Evolutionary conservation across 2,797 vertebrate genomes (phyloP), one percentile per base, ranked within the genome.

Genomic region (Valencia hispanica): DNA sequence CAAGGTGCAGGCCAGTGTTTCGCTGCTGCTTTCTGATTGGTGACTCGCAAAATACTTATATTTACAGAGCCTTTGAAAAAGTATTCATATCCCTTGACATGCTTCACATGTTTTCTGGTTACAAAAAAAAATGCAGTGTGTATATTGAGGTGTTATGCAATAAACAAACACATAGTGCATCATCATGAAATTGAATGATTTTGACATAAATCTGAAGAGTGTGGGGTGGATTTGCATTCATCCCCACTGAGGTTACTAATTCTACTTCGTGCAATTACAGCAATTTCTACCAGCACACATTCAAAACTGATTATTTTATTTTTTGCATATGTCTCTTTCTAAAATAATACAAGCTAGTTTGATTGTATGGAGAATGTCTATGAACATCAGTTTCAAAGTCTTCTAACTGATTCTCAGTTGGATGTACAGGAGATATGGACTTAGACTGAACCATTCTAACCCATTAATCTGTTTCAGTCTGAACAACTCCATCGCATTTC

Each of bases 1-100:
- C 78, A 84, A 87, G 82, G 79, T 77, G 76, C 48, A 70, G 77
- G 78, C 69, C 74, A 43, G 70, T 45, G 81, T 78, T 79, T 12
- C 22, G 51, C 69, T 57, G 41, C 71, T 75, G 79, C 53, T 76
- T 84, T 71, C 14, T 47, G 74, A 45, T 63, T 73, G 79, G 68
- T 39, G 53, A 68, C 68, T 82, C 59, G n/a, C 63, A 81, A 77
- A 74, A 83, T 71, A 63, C 82, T 79, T 50, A 84, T 50, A 55
- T 76, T 71, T 32, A 68, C 39, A 43, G 22, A 68, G 25, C 7
- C 41, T 45, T 45, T 45, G n/a, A 14, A 68, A 68, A 68, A 43
- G 65, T 68, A 30, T 68, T 68, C n/a, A 43, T 12, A 43, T 36
- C 18, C 18, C 32, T 59, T 59, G 57, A 32, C 30, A 20, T 36